Conservation (phyloP, 2,888 invertebrate species). For the Cantharis rufa region DNA sequence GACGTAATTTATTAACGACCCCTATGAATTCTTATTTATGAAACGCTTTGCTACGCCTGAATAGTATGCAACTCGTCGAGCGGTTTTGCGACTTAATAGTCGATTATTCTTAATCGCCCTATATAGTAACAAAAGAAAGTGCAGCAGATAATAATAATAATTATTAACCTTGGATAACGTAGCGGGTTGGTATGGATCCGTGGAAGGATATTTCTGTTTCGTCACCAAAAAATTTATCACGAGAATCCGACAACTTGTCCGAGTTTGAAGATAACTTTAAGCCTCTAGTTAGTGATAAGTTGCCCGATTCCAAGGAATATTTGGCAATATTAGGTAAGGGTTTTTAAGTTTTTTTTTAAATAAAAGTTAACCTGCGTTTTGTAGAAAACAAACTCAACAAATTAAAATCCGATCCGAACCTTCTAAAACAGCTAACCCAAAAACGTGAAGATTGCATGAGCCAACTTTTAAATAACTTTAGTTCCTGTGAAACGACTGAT, state of each 20-base stretch:
- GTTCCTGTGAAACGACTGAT: slow-evolving; percentile 41
- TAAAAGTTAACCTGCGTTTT: neutral
- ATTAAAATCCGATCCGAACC: slow-evolving; percentile 57
- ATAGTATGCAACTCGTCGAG: neutral
- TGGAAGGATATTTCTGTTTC: neutral
- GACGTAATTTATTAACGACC: too few relatives aligned
- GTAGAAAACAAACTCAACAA: slow-evolving; percentile 57
- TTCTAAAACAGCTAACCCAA: slow-evolving; percentile 57
- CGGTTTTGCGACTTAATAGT: neutral
- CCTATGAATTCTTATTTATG: too few relatives aligned
- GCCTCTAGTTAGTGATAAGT: slow-evolving; percentile 53
- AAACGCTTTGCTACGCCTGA: neutral
- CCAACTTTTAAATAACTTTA: slow-evolving; percentile 50
- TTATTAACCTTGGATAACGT: neutral
- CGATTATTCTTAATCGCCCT: neutral
- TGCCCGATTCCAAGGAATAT: slow-evolving; percentile 69
- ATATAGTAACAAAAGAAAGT: neutral
- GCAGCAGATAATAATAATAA: neutral
- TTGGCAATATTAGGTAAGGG: slow-evolving; percentile 68
- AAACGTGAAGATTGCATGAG: slow-evolving; percentile 60
- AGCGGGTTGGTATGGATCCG: neutral
- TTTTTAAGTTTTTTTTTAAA: slow-evolving; percentile 39
- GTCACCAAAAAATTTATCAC: neutral
- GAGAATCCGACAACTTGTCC: neutral
- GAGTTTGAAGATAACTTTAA: slow-evolving; percentile 65